These are phyloP conservation scores for Acleris holmiana DNA, from an alignment of 2,888 invertebrate genomes.

Conservation along the genomic window DNA sequence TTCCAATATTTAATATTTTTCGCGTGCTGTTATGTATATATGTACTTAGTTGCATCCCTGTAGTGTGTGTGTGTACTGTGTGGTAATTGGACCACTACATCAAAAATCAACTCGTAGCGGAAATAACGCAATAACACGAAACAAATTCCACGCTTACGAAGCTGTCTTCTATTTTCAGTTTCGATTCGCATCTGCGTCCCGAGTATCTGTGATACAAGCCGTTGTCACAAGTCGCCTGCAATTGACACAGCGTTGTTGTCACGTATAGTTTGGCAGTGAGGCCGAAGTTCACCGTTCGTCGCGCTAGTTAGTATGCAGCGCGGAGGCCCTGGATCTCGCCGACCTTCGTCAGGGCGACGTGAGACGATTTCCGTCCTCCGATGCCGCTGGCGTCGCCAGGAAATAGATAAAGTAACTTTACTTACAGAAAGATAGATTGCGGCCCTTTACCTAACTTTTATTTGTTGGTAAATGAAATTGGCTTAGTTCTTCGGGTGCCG, in stretches of 20 bases:
- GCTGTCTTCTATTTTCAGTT: too few species aligned
- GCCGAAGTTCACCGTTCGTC: slow-evolving; percentile 19
- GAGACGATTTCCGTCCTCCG: slow-evolving; percentile 47
- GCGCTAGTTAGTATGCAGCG: slow-evolving; percentile 49
- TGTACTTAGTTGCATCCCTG: too few species aligned
- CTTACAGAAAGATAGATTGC: slow-evolving; percentile 32
- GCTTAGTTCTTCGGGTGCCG: slow-evolving; percentile 23
- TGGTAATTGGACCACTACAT: too few species aligned
- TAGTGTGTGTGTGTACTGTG: too few species aligned
- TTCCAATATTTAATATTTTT: too few species aligned
- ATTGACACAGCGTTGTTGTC: slow-evolving; percentile 1
- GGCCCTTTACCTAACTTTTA: slow-evolving; percentile 24
- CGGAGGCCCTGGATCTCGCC: slow-evolving; percentile 30
- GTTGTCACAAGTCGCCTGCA: too few species aligned
- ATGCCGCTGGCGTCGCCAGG: slow-evolving; percentile 34
- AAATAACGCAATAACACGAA: too few species aligned
- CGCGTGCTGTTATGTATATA: too few species aligned
- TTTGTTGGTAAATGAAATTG: slow-evolving; percentile 33
- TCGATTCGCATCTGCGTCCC: too few species aligned
- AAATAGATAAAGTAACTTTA: slow-evolving; percentile 48
- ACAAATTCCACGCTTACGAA: too few species aligned
- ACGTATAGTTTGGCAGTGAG: slow-evolving; percentile 15
- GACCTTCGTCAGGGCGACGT: slow-evolving; percentile 46
- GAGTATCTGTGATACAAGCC: too few species aligned
- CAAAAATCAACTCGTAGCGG: too few species aligned